Percentiles rank a stretch among this genome's conserved stretches.
phyloP scores from a whole-genome alignment of 2,113 vertebrate species.

The Phaethon lepturus region DNA sequence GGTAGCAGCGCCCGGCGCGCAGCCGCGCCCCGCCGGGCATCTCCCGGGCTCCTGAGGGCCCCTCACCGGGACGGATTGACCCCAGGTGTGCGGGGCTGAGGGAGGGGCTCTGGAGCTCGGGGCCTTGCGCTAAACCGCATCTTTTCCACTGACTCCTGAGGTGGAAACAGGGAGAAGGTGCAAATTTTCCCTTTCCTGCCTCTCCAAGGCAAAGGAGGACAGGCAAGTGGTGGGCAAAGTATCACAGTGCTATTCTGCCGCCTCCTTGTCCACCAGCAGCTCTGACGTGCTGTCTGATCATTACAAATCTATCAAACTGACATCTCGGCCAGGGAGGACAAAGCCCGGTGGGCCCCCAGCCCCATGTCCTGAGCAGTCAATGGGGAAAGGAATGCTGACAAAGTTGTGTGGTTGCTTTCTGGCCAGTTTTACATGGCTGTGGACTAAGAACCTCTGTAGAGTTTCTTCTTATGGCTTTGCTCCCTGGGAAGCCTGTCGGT shows the following conservation, averaged over 20 bases:
- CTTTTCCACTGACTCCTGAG: fast-evolving
- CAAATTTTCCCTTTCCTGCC: background rate
- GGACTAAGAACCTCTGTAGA: background rate
- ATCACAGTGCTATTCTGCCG: fast-evolving
- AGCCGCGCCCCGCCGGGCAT: background rate
- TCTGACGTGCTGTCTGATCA: fast-evolving
- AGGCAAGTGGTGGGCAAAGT: background rate
- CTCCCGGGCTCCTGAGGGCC: background rate
- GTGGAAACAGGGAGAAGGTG: background rate
- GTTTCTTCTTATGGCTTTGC: background rate
- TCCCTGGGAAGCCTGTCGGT: fast-evolving
- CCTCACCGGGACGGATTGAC: fast-evolving
- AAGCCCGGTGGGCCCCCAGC: background rate
- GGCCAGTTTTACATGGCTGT: fast-evolving
- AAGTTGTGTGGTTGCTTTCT: background rate
- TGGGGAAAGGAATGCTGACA: fast-evolving
- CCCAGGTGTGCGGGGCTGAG: background rate
- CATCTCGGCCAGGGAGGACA: background rate
- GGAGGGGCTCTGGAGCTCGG: background rate
- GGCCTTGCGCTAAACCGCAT: fast-evolving
- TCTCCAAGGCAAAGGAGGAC: background rate
- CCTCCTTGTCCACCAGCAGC: background rate
- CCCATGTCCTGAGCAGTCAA: fast-evolving
- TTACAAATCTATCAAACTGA: background rate
- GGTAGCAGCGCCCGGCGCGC: background rate